A percentile compares a stretch with the other conserved stretches of the same genome.
phyloP scores from a whole-genome alignment of 2,888 invertebrate genomes.

The Cataglyphis livida region DNA sequence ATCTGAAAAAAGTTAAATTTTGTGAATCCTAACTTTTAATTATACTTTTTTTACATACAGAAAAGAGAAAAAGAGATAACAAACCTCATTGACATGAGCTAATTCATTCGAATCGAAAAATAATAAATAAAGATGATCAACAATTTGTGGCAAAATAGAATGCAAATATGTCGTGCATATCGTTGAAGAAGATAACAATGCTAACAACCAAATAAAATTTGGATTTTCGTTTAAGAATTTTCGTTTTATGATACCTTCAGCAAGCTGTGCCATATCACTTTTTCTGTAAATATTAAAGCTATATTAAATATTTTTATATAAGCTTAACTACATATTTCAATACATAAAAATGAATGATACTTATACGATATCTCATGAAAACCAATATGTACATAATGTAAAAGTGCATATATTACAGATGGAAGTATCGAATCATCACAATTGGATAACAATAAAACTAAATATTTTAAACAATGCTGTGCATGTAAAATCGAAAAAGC shows the following conservation, averaged over 20 bases:
- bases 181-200: slow-evolving; percentile 78
- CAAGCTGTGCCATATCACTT: slow-evolving; percentile 73
- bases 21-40: background rate
- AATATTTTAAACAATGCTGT: slow-evolving; percentile 79
- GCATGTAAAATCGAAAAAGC: slow-evolving; percentile 80
- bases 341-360: slow-evolving; percentile 40
- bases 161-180: slow-evolving; percentile 67
- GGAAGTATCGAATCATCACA: slow-evolving; percentile 74
- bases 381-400: slow-evolving; percentile 77
- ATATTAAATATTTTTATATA: slow-evolving; percentile 9
- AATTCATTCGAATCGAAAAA: slow-evolving; percentile 53
- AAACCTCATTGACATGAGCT: slow-evolving; percentile 67
- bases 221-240: slow-evolving; percentile 63
- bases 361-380: slow-evolving; percentile 79
- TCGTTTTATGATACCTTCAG: slow-evolving; percentile 63
- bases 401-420: slow-evolving; percentile 79
- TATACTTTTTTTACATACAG: background rate
- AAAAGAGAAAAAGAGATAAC: background rate
- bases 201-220: slow-evolving; percentile 79
- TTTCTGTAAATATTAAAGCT: slow-evolving; percentile 70
- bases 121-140: slow-evolving; percentile 68
- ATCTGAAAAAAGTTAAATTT: slow-evolving; percentile 67
- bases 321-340: background rate
- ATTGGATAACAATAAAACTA: slow-evolving; percentile 73
- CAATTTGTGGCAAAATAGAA: slow-evolving; percentile 57